Conservation (phyloP, 2,888 invertebrate species). For the Sesamia inferens region DNA sequence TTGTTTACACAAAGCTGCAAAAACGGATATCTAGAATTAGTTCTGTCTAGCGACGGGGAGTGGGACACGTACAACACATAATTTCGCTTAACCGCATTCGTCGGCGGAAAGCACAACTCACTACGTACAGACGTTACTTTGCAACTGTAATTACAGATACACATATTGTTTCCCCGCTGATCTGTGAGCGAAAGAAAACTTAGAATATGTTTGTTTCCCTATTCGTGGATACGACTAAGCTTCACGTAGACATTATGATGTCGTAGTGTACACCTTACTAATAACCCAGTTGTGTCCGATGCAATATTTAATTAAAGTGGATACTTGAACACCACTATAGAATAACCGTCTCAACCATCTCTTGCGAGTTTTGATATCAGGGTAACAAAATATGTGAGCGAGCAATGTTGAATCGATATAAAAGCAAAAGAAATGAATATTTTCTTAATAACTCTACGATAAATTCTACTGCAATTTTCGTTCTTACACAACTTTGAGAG, state of each 20-base stretch:
- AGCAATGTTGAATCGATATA: constrained; percentile 29
- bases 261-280: background rate
- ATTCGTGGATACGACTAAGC: constrained; percentile 27
- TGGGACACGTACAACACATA: constrained; percentile 70
- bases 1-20: constrained; percentile 60
- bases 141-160: constrained; percentile 62
- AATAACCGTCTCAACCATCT: constrained; percentile 21
- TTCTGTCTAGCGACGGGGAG: constrained; percentile 58
- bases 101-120: constrained; percentile 61
- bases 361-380: constrained; percentile 16
- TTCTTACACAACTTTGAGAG: constrained; percentile 52
- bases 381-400: constrained; percentile 37
- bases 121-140: constrained; percentile 58
- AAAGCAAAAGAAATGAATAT: constrained; percentile 30
- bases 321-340: constrained; percentile 7
- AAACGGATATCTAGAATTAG: constrained; percentile 67
- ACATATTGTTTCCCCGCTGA: constrained; percentile 52
- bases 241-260: background rate
- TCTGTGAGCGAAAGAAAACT: constrained; percentile 54
- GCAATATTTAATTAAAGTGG: constrained; percentile 52
- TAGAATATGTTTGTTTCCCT: constrained; percentile 19
- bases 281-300: constrained; percentile 37
- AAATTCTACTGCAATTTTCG: constrained; percentile 52
- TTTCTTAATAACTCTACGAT: constrained; percentile 15
- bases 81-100: constrained; percentile 73